phyloP scores from a whole-genome alignment of 2,797 vertebrate genomes.

The Phoeniculus purpureus region DNA sequence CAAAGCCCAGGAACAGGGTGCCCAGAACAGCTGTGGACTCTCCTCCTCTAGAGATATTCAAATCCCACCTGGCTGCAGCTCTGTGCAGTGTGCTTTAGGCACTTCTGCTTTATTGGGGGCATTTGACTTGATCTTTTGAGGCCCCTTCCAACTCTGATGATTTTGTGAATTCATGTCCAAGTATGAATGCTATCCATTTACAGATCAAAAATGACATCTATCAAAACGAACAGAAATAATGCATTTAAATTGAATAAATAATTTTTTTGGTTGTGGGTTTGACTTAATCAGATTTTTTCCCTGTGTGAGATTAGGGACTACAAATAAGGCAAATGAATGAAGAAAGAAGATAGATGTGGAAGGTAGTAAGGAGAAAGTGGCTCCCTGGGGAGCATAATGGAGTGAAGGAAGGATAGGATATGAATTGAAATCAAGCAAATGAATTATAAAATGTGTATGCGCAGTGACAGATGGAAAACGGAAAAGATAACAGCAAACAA shows the following conservation, averaged over 20 bases:
- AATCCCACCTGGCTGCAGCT: too few species aligned
- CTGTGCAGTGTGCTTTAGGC: too few species aligned
- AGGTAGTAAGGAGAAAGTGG: background rate
- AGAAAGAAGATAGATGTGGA: background rate
- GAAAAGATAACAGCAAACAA: background rate
- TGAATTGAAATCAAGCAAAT: background rate
- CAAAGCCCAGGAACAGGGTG: too few species aligned
- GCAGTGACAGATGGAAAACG: background rate
- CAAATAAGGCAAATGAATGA: background rate
- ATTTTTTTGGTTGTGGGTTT: background rate
- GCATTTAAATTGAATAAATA: background rate
- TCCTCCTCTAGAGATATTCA: too few species aligned
- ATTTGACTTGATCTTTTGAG: too few species aligned
- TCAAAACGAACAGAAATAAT: background rate
- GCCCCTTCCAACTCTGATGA: too few species aligned
- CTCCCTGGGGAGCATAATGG: background rate
- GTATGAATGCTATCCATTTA: background rate
- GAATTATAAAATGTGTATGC: background rate
- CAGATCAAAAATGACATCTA: background rate
- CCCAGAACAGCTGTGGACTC: too few species aligned
- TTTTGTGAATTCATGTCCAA: background rate
- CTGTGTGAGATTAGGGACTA: background rate
- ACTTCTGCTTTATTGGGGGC: too few species aligned
- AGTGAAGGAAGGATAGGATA: background rate
- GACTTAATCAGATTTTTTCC: constrained; percentile 8